A percentile compares a stretch with the other conserved stretches of the same genome.
Conservation (phyloP, 1,140 invertebrate genomes). For the Brachionus asplanchnoidis region DNA sequence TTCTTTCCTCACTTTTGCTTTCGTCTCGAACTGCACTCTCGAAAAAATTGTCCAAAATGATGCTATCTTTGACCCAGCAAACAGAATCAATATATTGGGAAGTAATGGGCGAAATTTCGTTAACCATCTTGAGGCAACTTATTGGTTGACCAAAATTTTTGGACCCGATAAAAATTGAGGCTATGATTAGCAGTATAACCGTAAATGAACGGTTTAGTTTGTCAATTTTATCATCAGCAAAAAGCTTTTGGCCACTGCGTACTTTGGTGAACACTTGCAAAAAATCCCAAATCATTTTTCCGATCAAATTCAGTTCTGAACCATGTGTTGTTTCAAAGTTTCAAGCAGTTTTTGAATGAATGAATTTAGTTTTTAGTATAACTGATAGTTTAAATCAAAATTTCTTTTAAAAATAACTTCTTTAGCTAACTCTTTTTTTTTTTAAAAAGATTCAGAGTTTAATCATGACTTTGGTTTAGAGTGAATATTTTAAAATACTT, state of each 20-base stretch:
- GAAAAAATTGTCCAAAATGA: background rate
- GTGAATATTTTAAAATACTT: background rate
- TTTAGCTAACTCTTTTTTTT: background rate
- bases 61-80: background rate
- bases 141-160: slow-evolving; percentile 29
- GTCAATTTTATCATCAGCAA: slow-evolving; percentile 27
- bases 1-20: background rate
- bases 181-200: background rate
- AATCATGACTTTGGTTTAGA: background rate
- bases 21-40: background rate
- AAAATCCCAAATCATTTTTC: slow-evolving; percentile 21
- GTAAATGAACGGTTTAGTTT: slow-evolving; percentile 16
- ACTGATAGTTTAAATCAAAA: background rate
- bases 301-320: background rate
- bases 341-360: background rate
- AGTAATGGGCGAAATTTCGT: background rate
- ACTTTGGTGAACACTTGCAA: slow-evolving; percentile 22
- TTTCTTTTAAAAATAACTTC: background rate
- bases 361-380: background rate
- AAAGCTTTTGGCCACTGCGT: slow-evolving; percentile 1
- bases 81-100: background rate
- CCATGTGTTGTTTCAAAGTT: background rate
- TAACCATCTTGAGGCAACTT: background rate
- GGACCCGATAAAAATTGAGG: slow-evolving; percentile 1
- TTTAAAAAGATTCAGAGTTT: background rate